Conservation (phyloP, 2,888 invertebrate species). For the Himalopsyche anomala region DNA sequence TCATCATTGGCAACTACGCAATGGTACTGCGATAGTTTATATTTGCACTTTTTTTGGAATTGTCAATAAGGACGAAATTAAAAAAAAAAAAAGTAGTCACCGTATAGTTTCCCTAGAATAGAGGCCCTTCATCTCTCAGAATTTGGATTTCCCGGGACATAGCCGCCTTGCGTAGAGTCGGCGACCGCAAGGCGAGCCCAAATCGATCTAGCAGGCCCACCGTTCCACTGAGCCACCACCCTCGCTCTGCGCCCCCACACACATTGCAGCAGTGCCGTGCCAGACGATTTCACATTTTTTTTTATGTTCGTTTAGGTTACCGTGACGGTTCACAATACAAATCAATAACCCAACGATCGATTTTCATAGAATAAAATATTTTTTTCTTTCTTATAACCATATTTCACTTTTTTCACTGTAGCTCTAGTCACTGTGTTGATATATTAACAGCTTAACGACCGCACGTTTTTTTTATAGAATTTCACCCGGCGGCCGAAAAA, state of each 20-base stretch:
- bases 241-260: background rate
- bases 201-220: conserved; percentile 31
- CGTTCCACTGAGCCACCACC: background rate
- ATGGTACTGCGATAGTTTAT: background rate
- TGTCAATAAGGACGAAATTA: background rate
- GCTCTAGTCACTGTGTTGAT: no score
- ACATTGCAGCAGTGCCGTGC: background rate
- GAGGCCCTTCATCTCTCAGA: conserved; percentile 8
- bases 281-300: no score
- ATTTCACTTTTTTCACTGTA: no score
- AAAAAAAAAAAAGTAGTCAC: background rate
- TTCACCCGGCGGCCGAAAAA: no score
- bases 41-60: background rate
- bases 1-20: no score
- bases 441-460: no score
- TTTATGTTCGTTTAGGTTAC: no score
- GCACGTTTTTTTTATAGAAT: no score
- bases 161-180: conserved; percentile 30
- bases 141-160: conserved; percentile 21
- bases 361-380: no score
- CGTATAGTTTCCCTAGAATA: background rate
- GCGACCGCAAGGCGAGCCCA: conserved; percentile 34
- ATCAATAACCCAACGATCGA: no score
- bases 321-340: no score
- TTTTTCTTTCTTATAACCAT: no score